Percentiles rank a stretch among this genome's conserved stretches.
These are phyloP conservation scores for Adelognathus sp. DNA, from an alignment of 2,888 invertebrate genomes.

Conservation along the genomic window DNA sequence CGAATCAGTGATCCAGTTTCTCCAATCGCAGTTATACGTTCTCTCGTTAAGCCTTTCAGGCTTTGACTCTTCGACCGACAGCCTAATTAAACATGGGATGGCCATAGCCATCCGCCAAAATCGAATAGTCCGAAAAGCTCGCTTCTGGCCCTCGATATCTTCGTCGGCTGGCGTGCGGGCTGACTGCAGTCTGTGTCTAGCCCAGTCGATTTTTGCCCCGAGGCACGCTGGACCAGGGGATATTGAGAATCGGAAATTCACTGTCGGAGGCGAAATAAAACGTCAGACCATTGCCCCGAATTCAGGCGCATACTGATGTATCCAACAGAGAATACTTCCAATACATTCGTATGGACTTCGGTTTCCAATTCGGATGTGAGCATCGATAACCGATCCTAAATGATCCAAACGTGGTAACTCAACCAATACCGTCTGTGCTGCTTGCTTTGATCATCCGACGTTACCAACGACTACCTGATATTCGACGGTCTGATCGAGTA, in stretches of 20 bases:
- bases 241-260: constrained; percentile 54
- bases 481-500: constrained; percentile 39
- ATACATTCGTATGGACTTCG: too few relatives aligned
- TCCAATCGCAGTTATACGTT: constrained; percentile 5
- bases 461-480: constrained; percentile 11
- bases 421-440: background rate
- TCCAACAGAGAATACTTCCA: too few relatives aligned
- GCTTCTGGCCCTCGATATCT: constrained; percentile 22
- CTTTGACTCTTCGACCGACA: constrained; percentile 23
- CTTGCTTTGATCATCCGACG: constrained; percentile 15
- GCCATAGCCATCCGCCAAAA: constrained; percentile 19
- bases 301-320: too few relatives aligned
- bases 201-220: constrained; percentile 26
- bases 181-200: background rate
- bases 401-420: too few relatives aligned
- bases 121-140: constrained; percentile 28
- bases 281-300: constrained; percentile 3
- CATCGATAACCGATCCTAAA: too few relatives aligned
- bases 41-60: constrained; percentile 5
- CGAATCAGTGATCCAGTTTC: background rate
- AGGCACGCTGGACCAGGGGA: constrained; percentile 30
- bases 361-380: too few relatives aligned
- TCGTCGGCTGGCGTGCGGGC: background rate
- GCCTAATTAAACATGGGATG: constrained; percentile 40
- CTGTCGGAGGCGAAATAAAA: constrained; percentile 32